A percentile compares a stretch with the other conserved stretches of the same genome.
phyloP scores from a whole-genome alignment of 2,888 invertebrate species.

The Himalopsyche tibetana region DNA sequence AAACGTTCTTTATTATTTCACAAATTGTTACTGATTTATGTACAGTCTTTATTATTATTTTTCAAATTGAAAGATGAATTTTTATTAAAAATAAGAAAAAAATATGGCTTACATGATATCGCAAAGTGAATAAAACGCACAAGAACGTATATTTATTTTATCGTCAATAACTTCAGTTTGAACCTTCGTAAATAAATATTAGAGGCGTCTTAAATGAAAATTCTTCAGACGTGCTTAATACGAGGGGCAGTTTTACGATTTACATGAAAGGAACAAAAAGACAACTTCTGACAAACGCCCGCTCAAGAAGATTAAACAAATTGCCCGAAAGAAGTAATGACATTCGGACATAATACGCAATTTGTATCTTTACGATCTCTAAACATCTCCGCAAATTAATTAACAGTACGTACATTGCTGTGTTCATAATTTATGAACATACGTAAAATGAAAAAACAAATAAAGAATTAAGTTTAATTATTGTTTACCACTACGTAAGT shows the following conservation, averaged over 20 bases:
- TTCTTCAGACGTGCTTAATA: neutral
- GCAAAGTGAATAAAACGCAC: too few relatives aligned
- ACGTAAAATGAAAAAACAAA: neutral
- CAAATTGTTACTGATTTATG: too few relatives aligned
- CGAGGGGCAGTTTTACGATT: slow-evolving; percentile 20
- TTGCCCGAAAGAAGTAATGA: slow-evolving; percentile 32
- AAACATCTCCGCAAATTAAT: slow-evolving; percentile 28
- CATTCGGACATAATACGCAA: neutral
- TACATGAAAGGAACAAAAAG: slow-evolving; percentile 13
- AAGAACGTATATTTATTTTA: too few relatives aligned
- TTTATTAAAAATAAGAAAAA: too few relatives aligned
- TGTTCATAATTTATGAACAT: neutral
- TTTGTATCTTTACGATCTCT: slow-evolving; percentile 32
- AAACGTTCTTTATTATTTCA: too few relatives aligned
- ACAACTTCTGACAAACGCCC: neutral
- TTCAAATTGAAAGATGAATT: too few relatives aligned
- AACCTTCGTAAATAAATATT: too few relatives aligned
- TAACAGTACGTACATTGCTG: neutral
- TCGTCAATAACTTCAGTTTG: too few relatives aligned
- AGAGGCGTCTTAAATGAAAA: slow-evolving; percentile 1
- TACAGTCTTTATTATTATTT: too few relatives aligned
- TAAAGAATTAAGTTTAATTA: too few relatives aligned
- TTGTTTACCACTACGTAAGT: too few relatives aligned
- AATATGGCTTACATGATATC: too few relatives aligned
- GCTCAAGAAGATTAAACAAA: slow-evolving; percentile 10